phyloP scores from a whole-genome alignment of 2,888 invertebrate species.

The Phengaris alcon region DNA sequence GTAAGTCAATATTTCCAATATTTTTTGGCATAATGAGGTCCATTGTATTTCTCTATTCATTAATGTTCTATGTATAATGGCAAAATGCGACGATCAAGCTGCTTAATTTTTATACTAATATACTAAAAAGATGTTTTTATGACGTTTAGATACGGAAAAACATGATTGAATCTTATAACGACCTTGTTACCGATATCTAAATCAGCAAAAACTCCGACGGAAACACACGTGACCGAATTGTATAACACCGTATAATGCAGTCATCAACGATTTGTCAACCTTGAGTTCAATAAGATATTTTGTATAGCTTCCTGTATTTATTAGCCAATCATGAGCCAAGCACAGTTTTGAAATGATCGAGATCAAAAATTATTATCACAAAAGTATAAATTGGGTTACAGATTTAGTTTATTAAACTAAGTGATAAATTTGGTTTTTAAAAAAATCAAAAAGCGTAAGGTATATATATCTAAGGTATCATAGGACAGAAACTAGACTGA shows the following conservation, averaged over 20 bases:
- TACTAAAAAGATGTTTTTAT: background rate
- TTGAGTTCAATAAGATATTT: slow-evolving; percentile 15
- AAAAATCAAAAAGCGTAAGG: too few species aligned
- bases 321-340: background rate
- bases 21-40: background rate
- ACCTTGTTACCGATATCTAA: slow-evolving; percentile 25
- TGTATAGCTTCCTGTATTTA: background rate
- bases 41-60: background rate
- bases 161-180: background rate
- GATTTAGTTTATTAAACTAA: too few species aligned
- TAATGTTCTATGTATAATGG: too few species aligned
- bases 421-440: too few species aligned
- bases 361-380: background rate
- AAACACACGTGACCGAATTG: slow-evolving; percentile 23
- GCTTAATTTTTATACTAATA: too few species aligned
- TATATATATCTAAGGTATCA: too few species aligned
- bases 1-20: background rate
- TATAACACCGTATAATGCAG: background rate
- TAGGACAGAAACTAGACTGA: too few species aligned
- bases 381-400: too few species aligned
- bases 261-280: background rate
- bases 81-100: too few species aligned
- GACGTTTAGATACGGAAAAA: background rate
- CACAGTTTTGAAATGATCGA: background rate
- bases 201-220: slow-evolving; percentile 20